These are phyloP conservation scores for Thysanoteuthis rhombus DNA, from an alignment of 2,888 invertebrate species.

Conservation along the genomic window DNA sequence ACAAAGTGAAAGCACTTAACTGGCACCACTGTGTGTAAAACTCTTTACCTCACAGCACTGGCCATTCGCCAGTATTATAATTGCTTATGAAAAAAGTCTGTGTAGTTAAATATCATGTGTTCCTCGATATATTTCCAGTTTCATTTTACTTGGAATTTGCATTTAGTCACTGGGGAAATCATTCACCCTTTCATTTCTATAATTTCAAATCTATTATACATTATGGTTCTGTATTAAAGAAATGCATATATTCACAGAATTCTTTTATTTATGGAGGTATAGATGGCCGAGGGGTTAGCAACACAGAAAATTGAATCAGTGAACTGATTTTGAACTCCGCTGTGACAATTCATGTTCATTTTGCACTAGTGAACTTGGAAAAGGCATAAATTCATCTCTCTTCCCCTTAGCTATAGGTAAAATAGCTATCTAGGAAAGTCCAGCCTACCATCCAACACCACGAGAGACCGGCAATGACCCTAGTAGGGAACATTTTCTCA, in stretches of 20 bases:
- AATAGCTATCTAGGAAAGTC: no score
- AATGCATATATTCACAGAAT: neutral
- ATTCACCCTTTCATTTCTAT: neutral
- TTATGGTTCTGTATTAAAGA: neutral
- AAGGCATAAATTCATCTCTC: no score
- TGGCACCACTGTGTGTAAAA: no score
- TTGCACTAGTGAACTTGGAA: no score
- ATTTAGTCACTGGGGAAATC: neutral
- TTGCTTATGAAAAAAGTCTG: neutral
- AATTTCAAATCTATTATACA: neutral
- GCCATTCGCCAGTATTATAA: neutral
- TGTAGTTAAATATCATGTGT: neutral
- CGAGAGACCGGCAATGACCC: no score
- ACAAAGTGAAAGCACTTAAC: neutral
- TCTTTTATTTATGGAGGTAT: neutral
- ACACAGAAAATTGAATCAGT: no score
- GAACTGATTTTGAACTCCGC: no score
- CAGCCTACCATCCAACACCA: no score
- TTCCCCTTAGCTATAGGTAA: no score
- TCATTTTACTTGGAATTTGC: neutral
- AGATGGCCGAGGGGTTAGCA: no score
- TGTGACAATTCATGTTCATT: no score
- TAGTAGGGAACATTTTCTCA: no score
- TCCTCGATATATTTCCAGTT: neutral
- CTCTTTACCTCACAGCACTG: neutral